Base-by-base conservation (phyloP, 2,888 invertebrate species). In the Pediacus dermestoides region DNA sequence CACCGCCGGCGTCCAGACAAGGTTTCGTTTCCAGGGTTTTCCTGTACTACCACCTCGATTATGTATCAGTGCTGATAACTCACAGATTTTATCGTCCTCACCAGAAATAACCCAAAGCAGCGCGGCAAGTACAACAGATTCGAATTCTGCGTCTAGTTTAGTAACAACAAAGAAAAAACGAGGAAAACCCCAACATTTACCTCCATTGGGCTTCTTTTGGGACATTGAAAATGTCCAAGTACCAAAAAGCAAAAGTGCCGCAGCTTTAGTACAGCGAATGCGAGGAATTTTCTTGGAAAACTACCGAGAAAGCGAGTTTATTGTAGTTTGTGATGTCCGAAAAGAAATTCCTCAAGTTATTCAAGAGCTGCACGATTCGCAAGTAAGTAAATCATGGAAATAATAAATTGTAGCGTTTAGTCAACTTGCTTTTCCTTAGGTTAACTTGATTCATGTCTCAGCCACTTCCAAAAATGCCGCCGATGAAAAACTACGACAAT, bases 191-290 rank as follows among this genome's bases (percentile, higher is more conserved):
- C n/a, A n/a, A n/a, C n/a, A n/a, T n/a, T n/a, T n/a, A n/a, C 78
- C 80, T 16, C 86, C 88, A 1, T 81, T 91, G 58, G 90, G 89
- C 31, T 87, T 91, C 50, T 91, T 90, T 70, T 92, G 92, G 92
- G 92, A 92, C 65, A 91, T 92, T 60, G 90, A 92, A 72, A 92
- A 92, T 67, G 89, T 89, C 66, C 82, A 83, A 68, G 85, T 91
- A 28, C 90, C 91, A 2, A 81, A 81, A 63, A 82, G 82, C 33
- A 83, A 84, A 66, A 89, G 88, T 40, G 88, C 90, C 4, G 75
- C 85, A 56, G 80, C 81, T 52, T 80, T 89, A 33, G 88, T 88
- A 14, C 77, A 82, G 60, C 76, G 80, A 35, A 84, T 92, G 47
- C 73, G 92, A 56, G 77, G 84, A 55, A 78, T 78, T 61, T 89